Percentiles rank a stretch among this genome's conserved stretches.
These are phyloP conservation scores for Helogale parvula DNA, from an alignment of 2,113 vertebrate species.

Conservation along the genomic window DNA sequence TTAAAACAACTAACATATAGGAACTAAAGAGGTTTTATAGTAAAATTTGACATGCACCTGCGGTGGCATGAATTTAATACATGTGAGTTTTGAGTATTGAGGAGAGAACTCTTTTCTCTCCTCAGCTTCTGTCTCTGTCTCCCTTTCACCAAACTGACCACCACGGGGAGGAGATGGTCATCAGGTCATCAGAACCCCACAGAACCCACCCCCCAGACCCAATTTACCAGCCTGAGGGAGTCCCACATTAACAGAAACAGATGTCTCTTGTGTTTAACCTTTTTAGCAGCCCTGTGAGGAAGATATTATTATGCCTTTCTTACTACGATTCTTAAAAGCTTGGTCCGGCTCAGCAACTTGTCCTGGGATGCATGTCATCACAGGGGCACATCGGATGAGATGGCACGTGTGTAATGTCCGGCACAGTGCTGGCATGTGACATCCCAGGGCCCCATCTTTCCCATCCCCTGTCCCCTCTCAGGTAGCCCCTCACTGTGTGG, in stretches of 20 bases:
- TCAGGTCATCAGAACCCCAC: not conserved
- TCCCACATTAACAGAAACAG: not conserved
- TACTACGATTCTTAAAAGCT: not conserved
- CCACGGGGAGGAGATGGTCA: not conserved
- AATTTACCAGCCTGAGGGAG: not conserved
- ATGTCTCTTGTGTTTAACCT: not conserved
- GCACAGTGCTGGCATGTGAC: accelerated
- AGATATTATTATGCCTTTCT: not conserved
- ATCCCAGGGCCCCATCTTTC: accelerated
- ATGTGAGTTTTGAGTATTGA: no score
- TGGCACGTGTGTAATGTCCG: accelerated
- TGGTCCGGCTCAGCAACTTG: not conserved
- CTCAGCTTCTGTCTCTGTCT: not conserved
- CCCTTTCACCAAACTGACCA: not conserved
- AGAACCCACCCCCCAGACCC: not conserved
- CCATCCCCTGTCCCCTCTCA: not conserved
- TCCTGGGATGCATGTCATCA: not conserved
- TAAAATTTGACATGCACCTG: not conserved
- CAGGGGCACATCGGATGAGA: accelerated
- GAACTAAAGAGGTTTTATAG: not conserved
- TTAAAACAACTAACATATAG: not conserved
- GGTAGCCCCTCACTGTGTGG: not conserved
- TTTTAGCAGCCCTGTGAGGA: not conserved
- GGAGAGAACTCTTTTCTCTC: not conserved
- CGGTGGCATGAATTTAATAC: not conserved